Percentiles rank a stretch among this genome's conserved stretches.
Evolutionary conservation across 1,140 invertebrate species (phyloP).

Genomic region (Temnothorax nylanderi): DNA sequence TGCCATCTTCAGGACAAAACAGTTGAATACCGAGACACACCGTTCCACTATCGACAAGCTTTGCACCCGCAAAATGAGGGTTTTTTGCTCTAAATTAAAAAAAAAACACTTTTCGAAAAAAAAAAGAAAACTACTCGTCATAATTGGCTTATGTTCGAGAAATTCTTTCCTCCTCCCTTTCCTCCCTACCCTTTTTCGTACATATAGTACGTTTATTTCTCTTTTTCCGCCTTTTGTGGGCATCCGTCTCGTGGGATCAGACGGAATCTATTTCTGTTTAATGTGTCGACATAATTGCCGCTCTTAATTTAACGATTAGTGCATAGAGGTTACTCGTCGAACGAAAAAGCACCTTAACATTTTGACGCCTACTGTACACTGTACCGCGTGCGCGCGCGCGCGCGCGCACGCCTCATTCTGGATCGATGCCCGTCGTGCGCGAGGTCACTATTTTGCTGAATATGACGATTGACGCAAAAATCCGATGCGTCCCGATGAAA

Average conservation of each 20-base stretch:
- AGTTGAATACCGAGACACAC: neutral
- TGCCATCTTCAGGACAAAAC: neutral
- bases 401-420: constrained; percentile 3
- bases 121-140: neutral
- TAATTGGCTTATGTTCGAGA: neutral
- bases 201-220: neutral
- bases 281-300: neutral
- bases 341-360: neutral
- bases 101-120: neutral
- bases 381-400: neutral
- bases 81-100: neutral
- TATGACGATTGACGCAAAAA: neutral
- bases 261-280: neutral
- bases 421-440: constrained; percentile 31
- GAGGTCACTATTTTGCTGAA: constrained; percentile 27
- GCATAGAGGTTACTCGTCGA: neutral
- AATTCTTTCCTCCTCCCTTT: neutral
- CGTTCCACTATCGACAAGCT: too few relatives aligned
- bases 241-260: neutral
- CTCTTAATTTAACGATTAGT: neutral
- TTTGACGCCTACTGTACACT: constrained; percentile 12
- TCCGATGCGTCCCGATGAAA: neutral
- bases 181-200: neutral
- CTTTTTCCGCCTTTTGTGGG: neutral
- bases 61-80: neutral